Evolutionary conservation across 2,797 vertebrate species (phyloP).

Genomic region (Synanceia verrucosa): DNA sequence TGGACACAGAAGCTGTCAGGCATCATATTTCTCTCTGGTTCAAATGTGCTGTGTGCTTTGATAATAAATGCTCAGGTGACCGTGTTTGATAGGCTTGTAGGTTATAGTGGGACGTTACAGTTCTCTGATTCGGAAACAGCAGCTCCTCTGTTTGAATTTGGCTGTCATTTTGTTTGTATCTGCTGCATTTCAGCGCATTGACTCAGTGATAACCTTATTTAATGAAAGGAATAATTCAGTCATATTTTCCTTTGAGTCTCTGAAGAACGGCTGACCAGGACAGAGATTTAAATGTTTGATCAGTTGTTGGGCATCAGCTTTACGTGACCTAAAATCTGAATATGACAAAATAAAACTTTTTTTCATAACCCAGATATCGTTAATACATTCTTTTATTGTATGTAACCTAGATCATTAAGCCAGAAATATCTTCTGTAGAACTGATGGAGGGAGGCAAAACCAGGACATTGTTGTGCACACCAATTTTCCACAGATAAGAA

Average conservation of each 20-base stretch:
- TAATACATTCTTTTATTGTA: conserved; percentile 73
- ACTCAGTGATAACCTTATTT: conserved; percentile 28
- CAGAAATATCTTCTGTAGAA: conserved; percentile 72
- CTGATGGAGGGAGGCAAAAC: conserved; percentile 69
- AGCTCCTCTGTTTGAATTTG: conserved; percentile 42
- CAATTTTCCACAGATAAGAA: conserved; percentile 68
- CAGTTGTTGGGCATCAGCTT: conserved; percentile 46
- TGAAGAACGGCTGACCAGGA: conserved; percentile 53
- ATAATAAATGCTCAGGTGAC: conserved; percentile 81
- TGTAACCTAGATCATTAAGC: conserved; percentile 76
- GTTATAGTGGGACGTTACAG: conserved; percentile 45
- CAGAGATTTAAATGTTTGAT: conserved; percentile 69
- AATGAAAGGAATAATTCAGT: conserved; percentile 51
- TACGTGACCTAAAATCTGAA: conserved; percentile 61
- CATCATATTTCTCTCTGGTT: conserved; percentile 80
- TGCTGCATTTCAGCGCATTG: conserved; percentile 25
- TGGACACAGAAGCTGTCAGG: conserved; percentile 74
- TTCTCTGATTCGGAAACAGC: conserved; percentile 37
- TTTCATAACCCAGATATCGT: conserved; percentile 68
- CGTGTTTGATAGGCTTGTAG: conserved; percentile 45
- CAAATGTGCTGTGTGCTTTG: conserved; percentile 80
- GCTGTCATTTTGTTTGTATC: conserved; percentile 14
- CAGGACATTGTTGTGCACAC: conserved; percentile 72
- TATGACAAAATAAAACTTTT: conserved; percentile 38
- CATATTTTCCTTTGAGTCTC: conserved; percentile 42